Percentiles rank a stretch among this genome's conserved stretches.
Conservation (phyloP, 2,113 vertebrate genomes). For the Tor tambroides region DNA sequence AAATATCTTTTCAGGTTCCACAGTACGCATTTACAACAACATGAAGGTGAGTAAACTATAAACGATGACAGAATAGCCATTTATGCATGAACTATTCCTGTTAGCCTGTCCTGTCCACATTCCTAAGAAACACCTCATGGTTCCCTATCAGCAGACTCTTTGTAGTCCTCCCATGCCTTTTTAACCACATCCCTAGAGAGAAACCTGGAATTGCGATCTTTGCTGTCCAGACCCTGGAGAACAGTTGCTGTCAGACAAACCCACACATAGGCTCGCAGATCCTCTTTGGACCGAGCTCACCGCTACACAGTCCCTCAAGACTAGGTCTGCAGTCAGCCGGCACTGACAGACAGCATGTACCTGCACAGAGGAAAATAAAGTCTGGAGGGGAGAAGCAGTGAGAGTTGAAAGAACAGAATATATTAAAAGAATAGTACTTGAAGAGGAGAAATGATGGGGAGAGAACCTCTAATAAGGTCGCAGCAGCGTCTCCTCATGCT, state of each 20-base stretch:
- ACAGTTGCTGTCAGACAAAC: conserved; percentile 6
- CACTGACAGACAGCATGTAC: conserved; percentile 6
- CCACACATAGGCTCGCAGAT: not conserved
- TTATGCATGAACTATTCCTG: not conserved
- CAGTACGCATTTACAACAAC: not conserved
- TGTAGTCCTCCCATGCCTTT: not conserved
- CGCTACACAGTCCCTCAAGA: not conserved
- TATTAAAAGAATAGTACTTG: not conserved
- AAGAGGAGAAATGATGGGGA: not conserved
- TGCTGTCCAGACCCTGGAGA: not conserved
- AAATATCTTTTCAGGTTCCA: no score
- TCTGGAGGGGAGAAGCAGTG: not conserved
- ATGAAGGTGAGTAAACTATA: not conserved
- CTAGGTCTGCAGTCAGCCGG: conserved; percentile 3
- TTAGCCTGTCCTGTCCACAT: not conserved
- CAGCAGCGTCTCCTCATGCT: conserved; percentile 1
- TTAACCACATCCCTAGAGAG: not conserved
- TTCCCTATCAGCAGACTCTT: not conserved
- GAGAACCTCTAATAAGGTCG: conserved; percentile 17
- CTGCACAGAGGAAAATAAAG: not conserved
- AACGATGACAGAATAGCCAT: not conserved
- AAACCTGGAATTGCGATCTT: not conserved
- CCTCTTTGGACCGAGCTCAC: not conserved
- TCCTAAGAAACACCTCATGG: not conserved
- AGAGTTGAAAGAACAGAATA: not conserved